Percentiles rank a stretch among this genome's conserved stretches.
Evolutionary conservation across 2,113 vertebrate genomes (phyloP).

Genomic region (Panthera uncia): DNA sequence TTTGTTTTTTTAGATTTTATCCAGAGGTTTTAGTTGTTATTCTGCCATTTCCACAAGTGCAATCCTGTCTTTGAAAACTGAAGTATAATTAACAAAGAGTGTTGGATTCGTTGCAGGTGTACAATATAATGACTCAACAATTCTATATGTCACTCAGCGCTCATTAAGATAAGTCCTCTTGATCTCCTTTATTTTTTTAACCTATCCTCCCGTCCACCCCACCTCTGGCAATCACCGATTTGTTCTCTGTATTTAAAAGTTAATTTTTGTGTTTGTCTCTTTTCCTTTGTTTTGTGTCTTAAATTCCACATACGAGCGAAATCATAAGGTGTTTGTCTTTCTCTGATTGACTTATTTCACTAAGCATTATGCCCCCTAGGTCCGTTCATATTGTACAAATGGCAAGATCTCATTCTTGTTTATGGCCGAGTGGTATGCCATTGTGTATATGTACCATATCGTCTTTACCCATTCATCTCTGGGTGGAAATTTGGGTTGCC

Average conservation of each 20-base stretch:
- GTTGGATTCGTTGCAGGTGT: background rate
- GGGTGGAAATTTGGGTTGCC: background rate
- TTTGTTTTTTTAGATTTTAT: background rate
- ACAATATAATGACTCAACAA: background rate
- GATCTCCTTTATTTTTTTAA: background rate
- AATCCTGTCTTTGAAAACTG: background rate
- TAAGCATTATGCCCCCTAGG: background rate
- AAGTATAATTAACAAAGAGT: background rate
- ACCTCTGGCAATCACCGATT: background rate
- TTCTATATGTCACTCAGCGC: background rate
- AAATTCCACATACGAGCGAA: background rate
- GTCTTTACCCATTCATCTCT: background rate
- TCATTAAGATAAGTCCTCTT: background rate
- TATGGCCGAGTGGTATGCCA: background rate
- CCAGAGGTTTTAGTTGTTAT: background rate
- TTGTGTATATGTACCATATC: background rate
- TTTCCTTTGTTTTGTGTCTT: background rate
- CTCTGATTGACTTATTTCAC: background rate
- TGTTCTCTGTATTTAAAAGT: background rate
- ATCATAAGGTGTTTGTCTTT: background rate
- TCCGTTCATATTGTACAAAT: background rate
- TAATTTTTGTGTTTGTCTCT: background rate
- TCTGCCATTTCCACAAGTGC: background rate
- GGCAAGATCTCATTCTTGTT: background rate
- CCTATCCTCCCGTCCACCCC: background rate